Evolutionary conservation across 2,113 vertebrate species (phyloP).

Genomic region (Apodemus speciosus): DNA sequence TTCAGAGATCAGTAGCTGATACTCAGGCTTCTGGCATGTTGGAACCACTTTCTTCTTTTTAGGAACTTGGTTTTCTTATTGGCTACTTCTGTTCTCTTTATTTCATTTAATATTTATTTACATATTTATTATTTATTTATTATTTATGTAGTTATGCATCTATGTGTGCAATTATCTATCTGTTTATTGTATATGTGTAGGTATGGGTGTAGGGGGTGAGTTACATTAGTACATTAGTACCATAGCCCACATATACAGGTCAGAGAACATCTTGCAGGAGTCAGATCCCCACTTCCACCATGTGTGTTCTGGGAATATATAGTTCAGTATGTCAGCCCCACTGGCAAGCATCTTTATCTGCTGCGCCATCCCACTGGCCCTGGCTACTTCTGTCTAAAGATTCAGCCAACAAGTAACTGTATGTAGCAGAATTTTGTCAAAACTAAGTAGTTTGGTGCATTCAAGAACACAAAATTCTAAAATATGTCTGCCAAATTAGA

Average conservation of each 20-base stretch:
- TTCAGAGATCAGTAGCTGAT: constrained; percentile 8
- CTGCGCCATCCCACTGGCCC: neutral
- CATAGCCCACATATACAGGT: neutral
- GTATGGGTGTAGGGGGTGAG: neutral
- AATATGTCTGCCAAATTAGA: constrained; percentile 2
- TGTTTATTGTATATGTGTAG: neutral
- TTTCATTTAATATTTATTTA: neutral
- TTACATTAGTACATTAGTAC: neutral
- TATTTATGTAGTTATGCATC: neutral
- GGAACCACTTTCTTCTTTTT: neutral
- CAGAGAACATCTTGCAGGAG: neutral
- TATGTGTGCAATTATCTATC: too few relatives aligned
- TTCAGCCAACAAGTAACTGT: neutral
- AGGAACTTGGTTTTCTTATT: constrained; percentile 26
- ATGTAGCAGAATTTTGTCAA: constrained; percentile 1
- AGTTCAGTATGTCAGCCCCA: neutral
- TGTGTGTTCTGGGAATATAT: neutral
- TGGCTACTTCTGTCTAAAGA: constrained; percentile 15
- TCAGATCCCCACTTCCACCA: neutral
- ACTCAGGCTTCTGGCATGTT: neutral
- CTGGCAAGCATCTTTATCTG: neutral
- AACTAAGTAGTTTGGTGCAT: constrained; percentile 26
- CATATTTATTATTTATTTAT: neutral
- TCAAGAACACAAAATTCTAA: neutral
- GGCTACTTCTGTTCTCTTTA: neutral